Base-by-base conservation (phyloP, 2,797 vertebrate species). In the Xenentodon cancila region DNA sequence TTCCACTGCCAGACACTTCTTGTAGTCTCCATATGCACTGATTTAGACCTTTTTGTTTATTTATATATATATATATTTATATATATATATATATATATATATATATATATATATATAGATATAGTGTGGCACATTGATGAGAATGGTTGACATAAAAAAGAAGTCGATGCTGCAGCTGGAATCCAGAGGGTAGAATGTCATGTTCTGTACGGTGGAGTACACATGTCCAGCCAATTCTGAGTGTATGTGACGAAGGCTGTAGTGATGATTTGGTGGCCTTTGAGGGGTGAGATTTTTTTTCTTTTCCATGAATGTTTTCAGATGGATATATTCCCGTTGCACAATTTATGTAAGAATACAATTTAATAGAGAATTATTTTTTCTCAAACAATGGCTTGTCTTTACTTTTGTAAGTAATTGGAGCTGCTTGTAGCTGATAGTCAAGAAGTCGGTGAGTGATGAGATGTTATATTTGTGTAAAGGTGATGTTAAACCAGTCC, bases 331-430 rank as follows among this genome's bases (percentile, higher is more conserved):
- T 81, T 87, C 52, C 74, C 90, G 84, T 90, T 89, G 93, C 92
- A 92, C 91, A 89, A 90, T 94, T 93, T 93, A 90, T 93, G 92
- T 92, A 94, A 87, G 90, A 94, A 93, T 94, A 92, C 94, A 94
- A 75, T 93, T 93, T 91, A 93, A 91, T 93, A 92, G 81, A 92
- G 65, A 80, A 84, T 81, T 77, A 69, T 83, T 48, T 81, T 64
- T 86, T 75, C 53, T 62, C 51, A 71, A 82, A 74, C 70, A 45
- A 42, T 57, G 55, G 72, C 17, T 49, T 62, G 56, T 76, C 40
- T 59, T 75, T 20, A 17, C 20, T 80, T n/a, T 71, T 2, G 40
- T 37, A 27, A 46, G 16, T 55, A 9, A 16, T 16, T 7, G 19
- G 0, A 21, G 12, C 16, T 54, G 16, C 12, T 59, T 53, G 4